These are phyloP conservation scores for Drosophila melanogaster DNA, from an alignment of 1,140 invertebrate genomes.

Conservation along the genomic window Release_6_plus_ISO1_MT NT_033779.5:10017001-10017500, in stretches of 20 bases:
- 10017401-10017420: not conserved
- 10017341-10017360: not conserved
- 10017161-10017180: slow-evolving; percentile 27
- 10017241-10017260: slow-evolving; percentile 56
- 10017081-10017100: slow-evolving; percentile 12
- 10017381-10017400: too few relatives aligned
- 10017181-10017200: slow-evolving; percentile 50
- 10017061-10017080: slow-evolving; percentile 12
- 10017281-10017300: slow-evolving; percentile 44
- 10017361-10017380: not conserved
- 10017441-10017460: too few relatives aligned
- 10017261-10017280: not conserved
- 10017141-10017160: slow-evolving; percentile 31
- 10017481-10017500: too few relatives aligned
- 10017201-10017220: slow-evolving; percentile 31
- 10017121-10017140: slow-evolving; percentile 40
- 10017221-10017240: slow-evolving; percentile 51
- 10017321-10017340: slow-evolving; percentile 60
- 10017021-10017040: slow-evolving; percentile 33
- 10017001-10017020: not conserved
- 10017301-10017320: slow-evolving; percentile 65
- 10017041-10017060: slow-evolving; percentile 18
- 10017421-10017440: not conserved
- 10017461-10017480: too few relatives aligned
- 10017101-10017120: slow-evolving; percentile 4